A percentile compares a stretch with the other conserved stretches of the same genome.
phyloP scores from a whole-genome alignment of 2,797 vertebrate species.

The Setipinna tenuifilis region DNA sequence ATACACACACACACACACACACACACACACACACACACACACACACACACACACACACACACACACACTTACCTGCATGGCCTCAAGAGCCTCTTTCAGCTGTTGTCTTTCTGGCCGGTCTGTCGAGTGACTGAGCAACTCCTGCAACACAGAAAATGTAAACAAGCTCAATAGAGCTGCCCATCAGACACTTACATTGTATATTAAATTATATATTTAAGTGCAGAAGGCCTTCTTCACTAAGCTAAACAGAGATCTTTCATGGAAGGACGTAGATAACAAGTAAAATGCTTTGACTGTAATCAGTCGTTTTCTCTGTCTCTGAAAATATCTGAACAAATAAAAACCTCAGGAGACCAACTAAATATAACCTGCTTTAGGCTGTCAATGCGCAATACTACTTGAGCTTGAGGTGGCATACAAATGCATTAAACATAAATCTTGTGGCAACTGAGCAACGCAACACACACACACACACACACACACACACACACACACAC shows the following conservation, averaged over 20 bases:
- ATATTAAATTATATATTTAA: neutral
- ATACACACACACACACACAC: neutral
- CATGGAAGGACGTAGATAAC: neutral
- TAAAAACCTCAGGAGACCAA: neutral
- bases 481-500: too few relatives aligned
- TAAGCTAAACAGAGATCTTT: neutral
- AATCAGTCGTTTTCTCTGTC: neutral
- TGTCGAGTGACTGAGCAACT: slow-evolving; percentile 89
- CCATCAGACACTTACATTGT: neutral
- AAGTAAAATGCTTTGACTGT: neutral
- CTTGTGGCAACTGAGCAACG: neutral
- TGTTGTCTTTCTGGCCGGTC: slow-evolving; percentile 90
- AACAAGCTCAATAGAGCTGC: neutral
- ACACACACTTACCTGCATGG: slow-evolving; percentile 88
- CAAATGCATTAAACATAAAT: neutral
- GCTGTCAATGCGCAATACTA: neutral
- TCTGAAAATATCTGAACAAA: neutral
- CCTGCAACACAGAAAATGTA: slow-evolving; percentile 71
- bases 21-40: neutral
- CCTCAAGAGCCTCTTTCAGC: slow-evolving; percentile 93
- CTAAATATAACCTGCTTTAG: neutral
- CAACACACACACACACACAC: too few relatives aligned
- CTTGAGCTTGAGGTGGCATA: neutral
- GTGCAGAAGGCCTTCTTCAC: neutral
- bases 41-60: neutral